Base-by-base conservation (phyloP, 2,797 vertebrate species). In the Xenops minutus region DNA sequence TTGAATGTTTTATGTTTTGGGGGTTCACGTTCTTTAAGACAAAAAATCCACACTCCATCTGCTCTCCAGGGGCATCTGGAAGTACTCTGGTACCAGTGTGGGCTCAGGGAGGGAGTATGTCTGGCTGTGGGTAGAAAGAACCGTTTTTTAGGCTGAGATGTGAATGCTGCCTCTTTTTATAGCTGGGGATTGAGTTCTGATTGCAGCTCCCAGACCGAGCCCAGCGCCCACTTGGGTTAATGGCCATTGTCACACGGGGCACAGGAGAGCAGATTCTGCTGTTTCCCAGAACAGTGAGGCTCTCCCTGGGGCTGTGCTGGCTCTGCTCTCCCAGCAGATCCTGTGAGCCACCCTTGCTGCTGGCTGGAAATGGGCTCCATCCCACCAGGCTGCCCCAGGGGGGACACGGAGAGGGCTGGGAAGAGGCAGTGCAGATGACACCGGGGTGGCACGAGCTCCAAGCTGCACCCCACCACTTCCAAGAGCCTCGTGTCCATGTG, bases 141-240 rank as follows among this genome's bases (percentile, higher is more conserved):
- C 36, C 18, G 20, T 37, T 46, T 66, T 69, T 64, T 41, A 8
- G 43, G 74, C 14, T 41, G 61, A 36, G 22, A 7, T 75, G 56
- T 79, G 81, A 68, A 54, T 69, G 66, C 7, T 3, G 14, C 22
- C 85, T 49, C 71, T 48, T 37, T 88, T 92, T 73, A 39, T 54
- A 77, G 85, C 64, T 20, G 7, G n/a, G 21, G 1, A 27, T 32
- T 6, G 30, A 7, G 27, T 39, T 48, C 64, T 5, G 76, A 37
- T 14, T 22, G 66, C 85, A 29, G 77, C 76, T 92, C 67, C 85
- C 93, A 56, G 55, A 51, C 44, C 88, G 55, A 56, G 76, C 62
- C 51, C 92, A 61, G 71, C 14, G 34, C 81, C 76, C 48, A 18
- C 76, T 18, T 52, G 66, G 75, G 85, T 85, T 68, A 68, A 68